Evolutionary conservation across 2,888 invertebrate species (phyloP), one percentile per base, ranked within the genome.

Genomic region (Orgyia antiqua): DNA sequence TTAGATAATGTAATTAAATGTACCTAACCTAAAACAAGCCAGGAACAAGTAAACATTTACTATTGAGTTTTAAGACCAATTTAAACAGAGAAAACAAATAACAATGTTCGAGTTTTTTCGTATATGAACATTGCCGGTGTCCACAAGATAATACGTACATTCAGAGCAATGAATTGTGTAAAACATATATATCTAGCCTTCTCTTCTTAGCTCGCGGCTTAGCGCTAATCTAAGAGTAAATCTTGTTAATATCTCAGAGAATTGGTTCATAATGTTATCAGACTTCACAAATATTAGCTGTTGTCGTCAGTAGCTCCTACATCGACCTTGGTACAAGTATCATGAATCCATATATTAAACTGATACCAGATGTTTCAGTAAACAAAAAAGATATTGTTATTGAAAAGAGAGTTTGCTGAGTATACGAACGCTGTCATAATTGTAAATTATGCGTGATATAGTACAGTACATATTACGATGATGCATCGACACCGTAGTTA

Each of bases 241-340:
- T 83, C 78, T 82, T 65, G 68, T 68, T 68, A 65, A 61, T 79
- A 78, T 74, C 77, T 66, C 65, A 63, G 62, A 63, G 67, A 82
- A 83, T 82, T 77, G 77, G 82, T 82, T 74, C 74, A 78, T 69
- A 82, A 72, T 75, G 78, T 83, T 84, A 84, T 86, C 83, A 68
- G 68, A 33, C 38, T 58, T 51, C 53, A 65, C 72, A 83, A 83
- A 86, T 83, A 83, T 84, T 84, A 62, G 69, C 41, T 64, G 68
- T 65, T 65, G 70, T 69, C 74, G 73, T 73, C 71, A 70, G 66
- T 58, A 65, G 74, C 74, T 70, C 47, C 68, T 47, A 52, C 47
- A 42, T 36, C 68, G 78, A 67, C 80, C 82, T 82, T 77, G 80
- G 52, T 6, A 4, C 6, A 6, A 15, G 47, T 39, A 47, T 57